phyloP scores from a whole-genome alignment of 2,113 vertebrate species.

The Capra hircus region DNA sequence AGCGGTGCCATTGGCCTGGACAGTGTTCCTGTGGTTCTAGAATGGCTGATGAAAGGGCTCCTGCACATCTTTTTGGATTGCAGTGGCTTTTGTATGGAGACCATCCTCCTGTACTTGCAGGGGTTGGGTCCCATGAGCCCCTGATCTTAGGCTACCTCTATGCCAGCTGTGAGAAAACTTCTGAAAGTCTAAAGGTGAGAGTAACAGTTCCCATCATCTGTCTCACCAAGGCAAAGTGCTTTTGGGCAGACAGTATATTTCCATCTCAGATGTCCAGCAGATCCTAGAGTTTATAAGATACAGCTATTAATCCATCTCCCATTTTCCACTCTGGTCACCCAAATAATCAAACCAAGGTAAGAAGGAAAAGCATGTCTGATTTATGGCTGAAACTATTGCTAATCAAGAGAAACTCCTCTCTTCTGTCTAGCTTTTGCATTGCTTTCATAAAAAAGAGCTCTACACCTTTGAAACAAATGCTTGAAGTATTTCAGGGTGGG shows the following conservation, averaged over 20 bases:
- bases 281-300: background rate
- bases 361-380: background rate
- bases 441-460: background rate
- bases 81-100: background rate
- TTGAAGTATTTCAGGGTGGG: background rate
- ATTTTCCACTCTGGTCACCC: background rate
- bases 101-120: background rate
- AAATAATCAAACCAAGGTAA: background rate
- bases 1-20: background rate
- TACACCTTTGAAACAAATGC: background rate
- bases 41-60: background rate
- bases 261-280: background rate
- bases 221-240: background rate
- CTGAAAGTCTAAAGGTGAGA: background rate
- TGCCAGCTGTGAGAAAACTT: background rate
- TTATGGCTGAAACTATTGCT: background rate
- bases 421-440: background rate
- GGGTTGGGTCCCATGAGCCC: background rate
- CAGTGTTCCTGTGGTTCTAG: background rate
- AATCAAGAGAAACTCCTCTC: background rate
- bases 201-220: background rate
- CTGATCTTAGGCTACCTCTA: background rate
- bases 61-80: background rate
- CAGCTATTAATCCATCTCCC: background rate
- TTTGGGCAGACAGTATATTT: background rate